Percentiles rank a stretch among this genome's conserved stretches.
phyloP scores from a whole-genome alignment of 1,140 invertebrate genomes.

The Caenorhabditis briggsae region DNA sequence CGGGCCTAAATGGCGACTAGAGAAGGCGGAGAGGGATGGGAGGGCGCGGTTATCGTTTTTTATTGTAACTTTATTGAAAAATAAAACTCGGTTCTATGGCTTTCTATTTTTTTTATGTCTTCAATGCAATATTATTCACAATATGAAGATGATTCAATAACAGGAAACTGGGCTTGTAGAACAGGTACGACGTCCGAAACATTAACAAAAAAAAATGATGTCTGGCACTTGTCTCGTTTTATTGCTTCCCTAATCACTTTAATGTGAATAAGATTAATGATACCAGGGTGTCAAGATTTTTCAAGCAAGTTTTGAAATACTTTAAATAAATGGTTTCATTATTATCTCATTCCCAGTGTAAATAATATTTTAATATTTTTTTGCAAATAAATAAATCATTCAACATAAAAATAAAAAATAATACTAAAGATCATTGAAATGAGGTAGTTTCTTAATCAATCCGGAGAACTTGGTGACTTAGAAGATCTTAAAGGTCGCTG shows the following conservation, averaged over 20 bases:
- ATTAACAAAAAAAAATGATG: too few species aligned
- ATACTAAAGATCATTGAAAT: not conserved
- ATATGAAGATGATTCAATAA: not conserved
- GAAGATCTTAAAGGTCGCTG: not conserved
- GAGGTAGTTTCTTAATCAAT: not conserved
- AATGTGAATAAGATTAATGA: too few species aligned
- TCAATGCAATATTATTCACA: not conserved
- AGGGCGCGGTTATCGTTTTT: constrained; percentile 6
- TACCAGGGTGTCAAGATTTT: too few species aligned
- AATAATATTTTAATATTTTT: too few species aligned
- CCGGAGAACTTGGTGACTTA: not conserved
- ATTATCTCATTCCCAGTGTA: too few species aligned
- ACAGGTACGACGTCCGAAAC: too few species aligned
- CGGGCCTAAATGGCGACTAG: constrained; percentile 46
- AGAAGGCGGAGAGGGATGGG: not conserved
- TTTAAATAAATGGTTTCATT: too few species aligned
- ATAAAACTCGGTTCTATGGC: not conserved
- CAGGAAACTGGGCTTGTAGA: too few species aligned
- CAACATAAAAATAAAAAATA: too few species aligned
- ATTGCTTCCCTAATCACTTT: too few species aligned
- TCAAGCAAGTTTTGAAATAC: too few species aligned
- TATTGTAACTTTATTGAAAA: constrained; percentile 45
- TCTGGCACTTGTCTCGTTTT: too few species aligned
- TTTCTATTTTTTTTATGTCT: not conserved
- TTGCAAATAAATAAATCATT: not conserved